These are phyloP conservation scores for Epinotia bilunana DNA, from an alignment of 2,888 invertebrate genomes.

Conservation along the genomic window DNA sequence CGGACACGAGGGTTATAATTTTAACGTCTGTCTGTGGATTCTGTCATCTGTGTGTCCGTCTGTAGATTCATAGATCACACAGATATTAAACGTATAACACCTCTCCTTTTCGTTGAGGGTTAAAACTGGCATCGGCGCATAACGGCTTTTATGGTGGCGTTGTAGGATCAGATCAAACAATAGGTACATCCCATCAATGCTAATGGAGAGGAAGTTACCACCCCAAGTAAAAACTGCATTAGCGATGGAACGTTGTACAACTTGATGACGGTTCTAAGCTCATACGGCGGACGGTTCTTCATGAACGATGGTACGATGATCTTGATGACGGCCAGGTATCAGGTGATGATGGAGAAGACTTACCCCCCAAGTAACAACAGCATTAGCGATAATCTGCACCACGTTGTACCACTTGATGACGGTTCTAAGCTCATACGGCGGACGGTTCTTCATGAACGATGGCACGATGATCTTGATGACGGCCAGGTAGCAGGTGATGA, in stretches of 20 bases:
- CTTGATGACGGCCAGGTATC: constrained; percentile 85
- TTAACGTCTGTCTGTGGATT: too few species aligned
- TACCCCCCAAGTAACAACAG: constrained; percentile 88
- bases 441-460: constrained; percentile 87
- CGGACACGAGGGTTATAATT: too few species aligned
- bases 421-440: constrained; percentile 86
- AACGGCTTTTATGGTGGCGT: too few species aligned
- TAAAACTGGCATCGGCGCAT: too few species aligned
- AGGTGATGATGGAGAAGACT: constrained; percentile 61
- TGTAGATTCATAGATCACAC: too few species aligned
- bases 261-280: constrained; percentile 87
- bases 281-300: constrained; percentile 87
- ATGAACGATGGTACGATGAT: constrained; percentile 87
- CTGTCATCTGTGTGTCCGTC: too few species aligned
- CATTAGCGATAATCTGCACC: constrained; percentile 89
- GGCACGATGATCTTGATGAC: constrained; percentile 86
- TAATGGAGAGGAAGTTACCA: constrained; percentile 78
- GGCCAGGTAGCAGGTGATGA: constrained; percentile 82
- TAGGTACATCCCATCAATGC: too few species aligned
- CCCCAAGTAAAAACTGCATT: constrained; percentile 87
- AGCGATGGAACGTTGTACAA: constrained; percentile 90
- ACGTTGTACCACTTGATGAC: constrained; percentile 91
- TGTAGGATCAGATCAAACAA: too few species aligned
- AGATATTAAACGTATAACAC: too few species aligned
- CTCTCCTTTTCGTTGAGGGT: too few species aligned